Percentiles rank a stretch among this genome's conserved stretches.
Evolutionary conservation across 2,888 invertebrate species (phyloP).

Genomic region (Phyllotreta striolata): DNA sequence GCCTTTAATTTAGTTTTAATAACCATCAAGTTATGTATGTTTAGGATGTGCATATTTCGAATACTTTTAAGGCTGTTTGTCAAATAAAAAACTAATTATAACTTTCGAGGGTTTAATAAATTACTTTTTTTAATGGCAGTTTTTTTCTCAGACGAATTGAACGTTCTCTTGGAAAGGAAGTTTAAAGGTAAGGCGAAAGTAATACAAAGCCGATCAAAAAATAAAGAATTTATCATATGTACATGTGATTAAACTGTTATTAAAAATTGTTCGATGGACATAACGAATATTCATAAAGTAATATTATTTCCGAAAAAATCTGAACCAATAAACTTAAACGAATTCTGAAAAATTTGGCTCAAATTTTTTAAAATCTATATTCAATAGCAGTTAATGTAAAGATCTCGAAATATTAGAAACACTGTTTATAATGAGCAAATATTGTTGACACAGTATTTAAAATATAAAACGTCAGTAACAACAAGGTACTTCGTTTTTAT

Average conservation of each 20-base stretch:
- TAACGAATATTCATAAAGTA: constrained; percentile 4
- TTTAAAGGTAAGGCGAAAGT: constrained; percentile 8
- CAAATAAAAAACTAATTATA: constrained; percentile 1
- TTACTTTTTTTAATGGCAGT: constrained; percentile 5
- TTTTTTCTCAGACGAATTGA: not conserved
- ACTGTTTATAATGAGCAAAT: constrained; percentile 21
- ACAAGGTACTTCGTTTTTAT: not conserved
- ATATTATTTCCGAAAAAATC: constrained; percentile 9
- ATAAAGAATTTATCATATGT: constrained; percentile 30
- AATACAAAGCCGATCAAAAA: constrained; percentile 19
- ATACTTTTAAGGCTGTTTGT: constrained; percentile 7
- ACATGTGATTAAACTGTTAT: constrained; percentile 29
- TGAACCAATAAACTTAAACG: constrained; percentile 4
- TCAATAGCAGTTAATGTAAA: constrained; percentile 10
- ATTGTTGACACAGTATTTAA: constrained; percentile 1
- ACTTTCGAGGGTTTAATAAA: constrained; percentile 2
- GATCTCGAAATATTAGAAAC: constrained; percentile 13
- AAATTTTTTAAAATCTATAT: constrained; percentile 5
- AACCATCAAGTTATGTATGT: constrained; percentile 1
- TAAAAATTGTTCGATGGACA: constrained; percentile 32
- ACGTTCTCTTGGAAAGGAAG: not conserved
- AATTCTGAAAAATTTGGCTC: constrained; percentile 10
- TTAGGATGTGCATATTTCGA: constrained; percentile 4
- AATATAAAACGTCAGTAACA: constrained; percentile 10
- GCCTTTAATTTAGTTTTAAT: constrained; percentile 5